Conservation (phyloP, 2,888 invertebrate species). For the Chrysina gloriosa region DNA sequence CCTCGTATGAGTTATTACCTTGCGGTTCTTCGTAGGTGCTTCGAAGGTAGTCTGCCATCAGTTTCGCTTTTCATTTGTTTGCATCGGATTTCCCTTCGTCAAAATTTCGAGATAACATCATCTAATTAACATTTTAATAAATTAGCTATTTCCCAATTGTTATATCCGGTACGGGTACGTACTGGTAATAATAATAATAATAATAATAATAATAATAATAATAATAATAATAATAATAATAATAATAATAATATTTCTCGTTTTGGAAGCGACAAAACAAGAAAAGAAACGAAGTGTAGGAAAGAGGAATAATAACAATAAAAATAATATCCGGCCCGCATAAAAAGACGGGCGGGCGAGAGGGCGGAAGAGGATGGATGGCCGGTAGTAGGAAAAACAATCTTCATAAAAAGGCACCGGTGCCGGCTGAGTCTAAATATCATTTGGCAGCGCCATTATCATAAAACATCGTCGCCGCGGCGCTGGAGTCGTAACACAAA, state of each 20-base stretch:
- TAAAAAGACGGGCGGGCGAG: background rate
- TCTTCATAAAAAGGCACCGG: constrained; percentile 31
- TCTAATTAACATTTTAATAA: too few relatives aligned
- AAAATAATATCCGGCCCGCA: constrained; percentile 29
- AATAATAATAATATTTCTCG: background rate
- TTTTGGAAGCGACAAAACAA: background rate
- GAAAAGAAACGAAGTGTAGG: background rate
- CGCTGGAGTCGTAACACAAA: constrained; percentile 29
- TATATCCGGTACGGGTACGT: too few relatives aligned
- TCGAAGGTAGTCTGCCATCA: too few relatives aligned
- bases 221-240: background rate
- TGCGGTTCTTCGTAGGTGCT: too few relatives aligned
- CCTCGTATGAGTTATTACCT: too few relatives aligned
- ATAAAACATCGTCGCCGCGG: constrained; percentile 34
- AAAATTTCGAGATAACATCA: too few relatives aligned
- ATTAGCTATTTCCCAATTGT: too few relatives aligned
- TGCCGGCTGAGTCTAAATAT: constrained; percentile 27
- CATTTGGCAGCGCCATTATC: constrained; percentile 35
- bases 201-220: too few relatives aligned
- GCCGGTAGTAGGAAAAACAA: constrained; percentile 17
- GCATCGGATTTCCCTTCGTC: too few relatives aligned
- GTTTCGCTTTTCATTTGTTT: too few relatives aligned
- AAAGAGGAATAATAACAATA: constrained; percentile 19
- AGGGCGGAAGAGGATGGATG: background rate
- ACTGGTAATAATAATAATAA: too few relatives aligned